Evolutionary conservation across 2,113 vertebrate genomes (phyloP).

Genomic region (Cavia porcellus): DNA sequence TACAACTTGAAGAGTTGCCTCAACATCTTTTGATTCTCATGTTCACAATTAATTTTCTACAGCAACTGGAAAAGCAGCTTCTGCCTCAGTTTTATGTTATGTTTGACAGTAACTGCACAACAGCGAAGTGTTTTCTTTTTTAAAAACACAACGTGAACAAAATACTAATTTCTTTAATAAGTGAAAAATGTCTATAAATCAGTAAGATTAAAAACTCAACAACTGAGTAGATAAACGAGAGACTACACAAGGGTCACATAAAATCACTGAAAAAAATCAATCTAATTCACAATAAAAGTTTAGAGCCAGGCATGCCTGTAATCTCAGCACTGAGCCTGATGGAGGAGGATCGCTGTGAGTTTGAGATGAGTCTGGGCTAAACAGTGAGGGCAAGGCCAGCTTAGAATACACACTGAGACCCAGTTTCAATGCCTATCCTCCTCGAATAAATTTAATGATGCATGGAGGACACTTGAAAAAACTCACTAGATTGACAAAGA

Average conservation of each 20-base stretch:
- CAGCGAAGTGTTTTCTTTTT: slow-evolving; percentile 23
- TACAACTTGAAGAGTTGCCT: neutral
- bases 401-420: neutral
- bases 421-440: neutral
- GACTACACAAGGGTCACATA: slow-evolving; percentile 1
- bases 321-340: neutral
- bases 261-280: slow-evolving; percentile 45
- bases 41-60: slow-evolving; percentile 57
- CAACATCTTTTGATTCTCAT: neutral
- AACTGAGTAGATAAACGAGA: slow-evolving; percentile 26
- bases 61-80: slow-evolving; percentile 53
- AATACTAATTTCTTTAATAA: neutral
- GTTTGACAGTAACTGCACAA: slow-evolving; percentile 27
- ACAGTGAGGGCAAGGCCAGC: neutral
- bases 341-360: neutral
- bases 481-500: neutral
- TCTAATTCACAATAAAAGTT: slow-evolving; percentile 13
- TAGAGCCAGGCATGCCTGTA: neutral
- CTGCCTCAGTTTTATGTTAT: slow-evolving; percentile 40
- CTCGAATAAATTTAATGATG: slow-evolving; percentile 20
- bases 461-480: neutral
- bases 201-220: slow-evolving; percentile 21
- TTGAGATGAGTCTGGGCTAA: neutral
- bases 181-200: slow-evolving; percentile 1
- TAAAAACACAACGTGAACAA: slow-evolving; percentile 26